These are phyloP conservation scores for Nematostella vectensis DNA, from an alignment of 92 coral and sea anemone species.

Conservation along the genomic window DNA sequence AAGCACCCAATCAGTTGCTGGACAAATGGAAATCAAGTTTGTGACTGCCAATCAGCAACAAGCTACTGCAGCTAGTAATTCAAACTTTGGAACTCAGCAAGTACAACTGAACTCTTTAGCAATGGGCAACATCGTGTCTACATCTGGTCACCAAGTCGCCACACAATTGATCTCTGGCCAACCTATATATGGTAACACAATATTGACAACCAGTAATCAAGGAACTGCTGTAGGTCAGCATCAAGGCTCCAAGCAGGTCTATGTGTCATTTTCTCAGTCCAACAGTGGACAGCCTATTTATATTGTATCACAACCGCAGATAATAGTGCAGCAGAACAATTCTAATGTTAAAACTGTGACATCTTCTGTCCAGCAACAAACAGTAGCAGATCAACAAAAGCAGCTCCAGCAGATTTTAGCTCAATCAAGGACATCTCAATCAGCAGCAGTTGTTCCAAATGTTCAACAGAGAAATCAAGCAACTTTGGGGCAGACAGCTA, in stretches of 20 bases:
- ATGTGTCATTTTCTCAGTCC: background rate
- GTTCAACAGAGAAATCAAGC: slow-evolving; percentile 7
- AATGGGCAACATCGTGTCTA: too few relatives aligned
- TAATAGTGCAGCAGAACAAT: background rate
- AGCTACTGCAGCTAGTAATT: background rate
- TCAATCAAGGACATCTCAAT: slow-evolving; percentile 14
- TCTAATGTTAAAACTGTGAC: background rate
- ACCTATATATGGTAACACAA: too few relatives aligned
- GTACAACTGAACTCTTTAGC: too few relatives aligned
- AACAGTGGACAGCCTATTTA: background rate
- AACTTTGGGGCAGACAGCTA: background rate
- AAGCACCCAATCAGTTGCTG: slow-evolving; percentile 17
- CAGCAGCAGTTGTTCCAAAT: slow-evolving; percentile 14
- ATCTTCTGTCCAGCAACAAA: slow-evolving; percentile 32
- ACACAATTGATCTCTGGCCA: too few relatives aligned
- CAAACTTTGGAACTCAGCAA: too few relatives aligned
- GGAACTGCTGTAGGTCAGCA: background rate
- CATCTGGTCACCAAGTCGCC: too few relatives aligned
- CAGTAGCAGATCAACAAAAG: slow-evolving; percentile 17
- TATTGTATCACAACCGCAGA: background rate
- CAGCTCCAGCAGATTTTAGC: slow-evolving; percentile 18
- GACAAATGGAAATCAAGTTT: background rate
- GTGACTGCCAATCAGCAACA: slow-evolving; percentile 6
- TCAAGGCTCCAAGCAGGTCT: background rate
- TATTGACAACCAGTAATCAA: background rate